A percentile compares a stretch with the other conserved stretches of the same genome.
These are phyloP conservation scores for Gymnorhina tibicen DNA, from an alignment of 2,113 vertebrate species.

Conservation along the genomic window DNA sequence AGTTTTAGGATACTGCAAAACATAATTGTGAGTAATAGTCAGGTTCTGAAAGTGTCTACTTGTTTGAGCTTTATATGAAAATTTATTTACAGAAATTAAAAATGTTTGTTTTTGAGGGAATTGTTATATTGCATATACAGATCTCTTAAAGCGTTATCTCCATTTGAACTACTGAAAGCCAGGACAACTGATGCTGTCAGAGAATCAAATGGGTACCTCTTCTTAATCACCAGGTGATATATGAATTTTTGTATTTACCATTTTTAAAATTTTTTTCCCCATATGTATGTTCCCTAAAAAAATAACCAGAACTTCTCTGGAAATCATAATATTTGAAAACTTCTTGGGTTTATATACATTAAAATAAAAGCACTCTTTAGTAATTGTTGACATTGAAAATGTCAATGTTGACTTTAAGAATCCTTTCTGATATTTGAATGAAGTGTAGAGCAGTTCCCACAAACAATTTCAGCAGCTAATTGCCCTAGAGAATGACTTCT, in stretches of 20 bases:
- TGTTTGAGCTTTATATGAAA: too few species aligned
- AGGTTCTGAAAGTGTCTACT: too few species aligned
- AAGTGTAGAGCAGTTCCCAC: not conserved
- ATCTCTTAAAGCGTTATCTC: not conserved
- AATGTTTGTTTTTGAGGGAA: too few species aligned
- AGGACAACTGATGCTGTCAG: rapidly evolving
- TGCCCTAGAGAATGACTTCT: not conserved
- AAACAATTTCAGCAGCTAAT: not conserved
- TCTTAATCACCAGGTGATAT: not conserved
- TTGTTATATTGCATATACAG: not conserved
- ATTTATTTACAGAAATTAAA: too few species aligned
- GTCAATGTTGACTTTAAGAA: not conserved
- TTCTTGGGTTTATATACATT: not conserved
- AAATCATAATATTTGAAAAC: not conserved
- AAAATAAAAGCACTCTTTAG: not conserved
- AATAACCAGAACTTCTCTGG: not conserved
- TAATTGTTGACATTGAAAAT: not conserved
- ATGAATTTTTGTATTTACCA: not conserved
- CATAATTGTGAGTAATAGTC: too few species aligned
- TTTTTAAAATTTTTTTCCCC: not conserved
- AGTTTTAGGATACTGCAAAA: too few species aligned
- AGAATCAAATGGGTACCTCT: not conserved
- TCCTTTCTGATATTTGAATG: not conserved
- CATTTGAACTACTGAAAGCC: not conserved
- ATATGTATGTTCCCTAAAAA: not conserved